Conservation (phyloP, 2,888 invertebrate genomes). For the Eupeodes latifasciatus region DNA sequence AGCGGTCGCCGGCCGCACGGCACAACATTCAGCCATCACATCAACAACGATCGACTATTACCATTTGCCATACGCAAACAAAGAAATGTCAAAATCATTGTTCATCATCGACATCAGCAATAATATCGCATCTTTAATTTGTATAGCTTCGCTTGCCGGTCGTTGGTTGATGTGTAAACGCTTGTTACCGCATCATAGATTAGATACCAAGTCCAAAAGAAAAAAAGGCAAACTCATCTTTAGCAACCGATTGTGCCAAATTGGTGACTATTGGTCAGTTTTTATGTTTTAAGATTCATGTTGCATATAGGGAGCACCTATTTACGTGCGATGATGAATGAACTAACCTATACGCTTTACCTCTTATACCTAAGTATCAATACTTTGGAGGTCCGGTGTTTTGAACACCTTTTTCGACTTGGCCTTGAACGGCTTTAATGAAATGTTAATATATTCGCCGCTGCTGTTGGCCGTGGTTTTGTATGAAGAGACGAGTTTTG, state of each 20-base stretch:
- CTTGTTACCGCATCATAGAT: conserved; percentile 61
- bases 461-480: conserved; percentile 38
- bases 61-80: conserved; percentile 32
- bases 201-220: conserved; percentile 33
- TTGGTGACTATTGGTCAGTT: conserved; percentile 50
- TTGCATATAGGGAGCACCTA: conserved; percentile 76
- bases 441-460: conserved; percentile 71
- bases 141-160: conserved; percentile 20
- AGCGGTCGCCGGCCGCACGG: neutral
- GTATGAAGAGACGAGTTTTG: neutral
- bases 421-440: conserved; percentile 74
- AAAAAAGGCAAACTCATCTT: conserved; percentile 61
- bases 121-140: conserved; percentile 30
- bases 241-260: conserved; percentile 74
- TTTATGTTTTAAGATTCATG: conserved; percentile 65
- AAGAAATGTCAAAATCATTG: conserved; percentile 71
- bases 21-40: neutral
- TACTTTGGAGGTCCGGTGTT: conserved; percentile 50
- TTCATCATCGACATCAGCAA: conserved; percentile 37
- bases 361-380: too few relatives aligned
- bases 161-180: conserved; percentile 55
- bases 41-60: neutral
- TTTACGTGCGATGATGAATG: conserved; percentile 72
- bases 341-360: neutral
- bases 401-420: conserved; percentile 72